Base-by-base conservation (phyloP, 2,888 invertebrate species). In the Schizaphis graminum region DNA sequence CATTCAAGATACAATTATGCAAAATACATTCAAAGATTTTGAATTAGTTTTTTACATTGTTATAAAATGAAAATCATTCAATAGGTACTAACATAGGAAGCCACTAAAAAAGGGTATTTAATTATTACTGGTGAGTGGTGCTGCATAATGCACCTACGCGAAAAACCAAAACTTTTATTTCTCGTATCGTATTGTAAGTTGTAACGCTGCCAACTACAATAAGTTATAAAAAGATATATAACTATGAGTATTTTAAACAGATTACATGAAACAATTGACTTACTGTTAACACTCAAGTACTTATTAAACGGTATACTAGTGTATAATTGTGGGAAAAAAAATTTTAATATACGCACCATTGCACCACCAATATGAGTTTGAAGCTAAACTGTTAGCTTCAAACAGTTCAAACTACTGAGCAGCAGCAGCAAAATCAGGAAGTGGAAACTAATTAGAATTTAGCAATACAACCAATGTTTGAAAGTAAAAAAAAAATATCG, bases 401-500 rank as follows among this genome's bases (percentile, higher is more conserved):
- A n/a, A 35, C n/a, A 67, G 67, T 21, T n/a, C n/a, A n/a, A n/a
- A n/a, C n/a, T n/a, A n/a, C n/a, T n/a, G n/a, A 67, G 67, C n/a
- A 53, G 5, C 35, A 35, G n/a, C 67, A 67, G 16, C 3, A 35
- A 77, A 21, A 77, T 21, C 35, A 77, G 77, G 35, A 77, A 77
- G 77, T 77, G 35, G 77, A 77, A 77, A 77, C 77, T 21, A 77
- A 77, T 77, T 21, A 77, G 35, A 0, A 35, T 77, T 77, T 35
- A 77, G 77, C 35, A 77, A 77, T 35, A 77, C 35, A 77, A 77
- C 35, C 77, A 77, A 77, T 77, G 77, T 77, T 77, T 77, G 77
- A 77, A 77, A 77, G 35, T 77, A 77, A 35, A 77, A 77, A 77
- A 77, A 77, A 77, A 77, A 77, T 77, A 35, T 21, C 21, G 3